Evolutionary conservation across 2,113 vertebrate genomes (phyloP).

Genomic region (Forbesichthys agassizii): DNA sequence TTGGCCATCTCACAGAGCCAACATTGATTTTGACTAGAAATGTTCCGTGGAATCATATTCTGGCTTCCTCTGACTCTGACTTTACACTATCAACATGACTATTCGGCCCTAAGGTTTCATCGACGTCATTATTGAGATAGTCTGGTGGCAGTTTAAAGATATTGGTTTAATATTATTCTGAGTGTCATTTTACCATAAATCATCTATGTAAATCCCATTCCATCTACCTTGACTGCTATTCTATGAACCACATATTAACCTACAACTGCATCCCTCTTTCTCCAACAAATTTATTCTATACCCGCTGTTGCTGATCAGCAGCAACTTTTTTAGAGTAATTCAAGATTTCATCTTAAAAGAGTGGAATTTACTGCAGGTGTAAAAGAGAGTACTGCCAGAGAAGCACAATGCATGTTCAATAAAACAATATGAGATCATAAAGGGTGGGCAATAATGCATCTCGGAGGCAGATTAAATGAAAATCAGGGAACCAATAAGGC

Average conservation of each 20-base stretch:
- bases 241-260: conserved; percentile 18
- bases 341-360: conserved; percentile 71
- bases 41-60: too few species aligned
- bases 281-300: conserved; percentile 44
- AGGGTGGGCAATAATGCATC: conserved; percentile 77
- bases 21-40: too few species aligned
- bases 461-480: conserved; percentile 78
- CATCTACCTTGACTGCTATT: conserved; percentile 13
- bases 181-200: conserved; percentile 25
- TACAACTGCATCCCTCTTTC: not conserved
- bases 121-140: conserved; percentile 26
- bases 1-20: too few species aligned
- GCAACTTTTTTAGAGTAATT: conserved; percentile 61
- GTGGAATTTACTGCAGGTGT: conserved; percentile 75
- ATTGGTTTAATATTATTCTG: conserved; percentile 26
- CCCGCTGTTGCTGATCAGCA: conserved; percentile 31
- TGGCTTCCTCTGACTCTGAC: too few species aligned
- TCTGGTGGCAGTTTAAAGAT: conserved; percentile 25
- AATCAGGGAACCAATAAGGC: conserved; percentile 82
- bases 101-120: conserved; percentile 16
- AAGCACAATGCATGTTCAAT: conserved; percentile 79
- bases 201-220: conserved; percentile 36
- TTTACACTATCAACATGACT: not conserved
- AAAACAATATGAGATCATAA: conserved; percentile 84
- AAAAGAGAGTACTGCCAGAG: conserved; percentile 71